phyloP scores from a whole-genome alignment of 2,888 invertebrate species.

The Ypsolopha scabrella region DNA sequence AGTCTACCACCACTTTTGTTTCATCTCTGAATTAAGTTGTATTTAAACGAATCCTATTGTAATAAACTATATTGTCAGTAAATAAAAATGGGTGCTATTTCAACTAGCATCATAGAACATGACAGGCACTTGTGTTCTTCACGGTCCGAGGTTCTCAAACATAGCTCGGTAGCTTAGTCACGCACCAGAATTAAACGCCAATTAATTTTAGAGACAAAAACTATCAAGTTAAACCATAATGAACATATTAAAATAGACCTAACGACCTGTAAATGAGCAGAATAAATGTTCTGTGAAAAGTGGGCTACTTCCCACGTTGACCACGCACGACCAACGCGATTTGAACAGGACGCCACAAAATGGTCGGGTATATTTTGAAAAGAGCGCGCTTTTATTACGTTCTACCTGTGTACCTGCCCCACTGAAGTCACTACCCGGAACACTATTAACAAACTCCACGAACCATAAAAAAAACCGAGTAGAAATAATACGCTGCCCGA shows the following conservation, averaged over 20 bases:
- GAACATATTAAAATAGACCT: neutral
- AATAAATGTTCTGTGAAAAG: slow-evolving; percentile 1
- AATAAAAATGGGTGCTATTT: neutral
- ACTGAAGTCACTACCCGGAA: slow-evolving; percentile 53
- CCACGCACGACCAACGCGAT: slow-evolving; percentile 27
- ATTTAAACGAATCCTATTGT: too few species aligned
- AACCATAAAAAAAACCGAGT: slow-evolving; percentile 44
- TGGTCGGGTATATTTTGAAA: slow-evolving; percentile 26
- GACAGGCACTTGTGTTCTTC: slow-evolving; percentile 23
- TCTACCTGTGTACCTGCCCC: slow-evolving; percentile 58
- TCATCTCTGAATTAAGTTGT: neutral
- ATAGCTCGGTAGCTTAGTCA: slow-evolving; percentile 7
- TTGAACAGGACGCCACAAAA: slow-evolving; percentile 13
- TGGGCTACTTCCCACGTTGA: slow-evolving; percentile 24
- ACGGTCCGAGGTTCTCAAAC: slow-evolving; percentile 17
- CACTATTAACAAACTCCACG: slow-evolving; percentile 53
- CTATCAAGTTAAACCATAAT: neutral
- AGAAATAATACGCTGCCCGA: slow-evolving; percentile 34
- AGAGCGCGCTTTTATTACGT: slow-evolving; percentile 26
- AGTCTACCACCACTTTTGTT: neutral
- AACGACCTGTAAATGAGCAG: slow-evolving; percentile 1
- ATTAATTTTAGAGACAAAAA: slow-evolving; percentile 8
- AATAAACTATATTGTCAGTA: too few species aligned
- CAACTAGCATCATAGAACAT: slow-evolving; percentile 16
- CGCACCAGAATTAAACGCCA: slow-evolving; percentile 12